A percentile compares a stretch with the other conserved stretches of the same genome.
Conservation (phyloP, 2,797 vertebrate species). For the Anas capensis region DNA sequence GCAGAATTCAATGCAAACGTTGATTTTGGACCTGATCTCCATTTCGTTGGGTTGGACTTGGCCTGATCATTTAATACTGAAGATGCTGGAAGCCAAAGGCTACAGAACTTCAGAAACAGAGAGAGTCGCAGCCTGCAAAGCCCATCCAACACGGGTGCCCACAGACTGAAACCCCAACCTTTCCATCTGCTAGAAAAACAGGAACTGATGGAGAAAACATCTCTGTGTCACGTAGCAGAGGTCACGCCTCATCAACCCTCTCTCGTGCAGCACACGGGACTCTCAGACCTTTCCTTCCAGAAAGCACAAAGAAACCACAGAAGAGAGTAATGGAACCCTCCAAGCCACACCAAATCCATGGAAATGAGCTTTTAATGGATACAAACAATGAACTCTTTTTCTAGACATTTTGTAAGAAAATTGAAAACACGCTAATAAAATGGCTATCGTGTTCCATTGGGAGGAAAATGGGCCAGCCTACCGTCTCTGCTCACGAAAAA, state of each 20-base stretch:
- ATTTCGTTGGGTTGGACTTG: neutral
- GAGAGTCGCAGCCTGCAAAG: neutral
- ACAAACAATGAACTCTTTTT: neutral
- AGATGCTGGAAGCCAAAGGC: neutral
- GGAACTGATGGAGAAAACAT: conserved; percentile 1
- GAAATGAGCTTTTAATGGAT: conserved; percentile 12
- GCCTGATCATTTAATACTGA: neutral
- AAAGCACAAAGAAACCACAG: conserved; percentile 46
- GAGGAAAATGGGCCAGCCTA: neutral
- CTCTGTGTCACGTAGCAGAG: neutral
- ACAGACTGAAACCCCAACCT: neutral
- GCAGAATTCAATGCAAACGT: conserved; percentile 56
- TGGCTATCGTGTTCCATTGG: neutral
- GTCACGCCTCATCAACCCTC: neutral
- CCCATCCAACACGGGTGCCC: conserved; percentile 12
- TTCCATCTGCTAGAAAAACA: neutral
- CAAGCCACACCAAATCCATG: conserved; percentile 47
- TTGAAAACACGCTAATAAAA: neutral
- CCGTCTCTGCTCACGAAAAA: neutral
- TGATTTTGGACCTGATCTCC: conserved; percentile 58
- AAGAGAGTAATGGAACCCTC: neutral
- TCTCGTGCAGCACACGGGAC: neutral
- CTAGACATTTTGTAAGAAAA: neutral
- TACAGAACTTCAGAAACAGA: conserved; percentile 1
- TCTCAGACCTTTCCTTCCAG: neutral